Base-by-base conservation (phyloP, 1,140 invertebrate species). In the Phocides pigmalion region DNA sequence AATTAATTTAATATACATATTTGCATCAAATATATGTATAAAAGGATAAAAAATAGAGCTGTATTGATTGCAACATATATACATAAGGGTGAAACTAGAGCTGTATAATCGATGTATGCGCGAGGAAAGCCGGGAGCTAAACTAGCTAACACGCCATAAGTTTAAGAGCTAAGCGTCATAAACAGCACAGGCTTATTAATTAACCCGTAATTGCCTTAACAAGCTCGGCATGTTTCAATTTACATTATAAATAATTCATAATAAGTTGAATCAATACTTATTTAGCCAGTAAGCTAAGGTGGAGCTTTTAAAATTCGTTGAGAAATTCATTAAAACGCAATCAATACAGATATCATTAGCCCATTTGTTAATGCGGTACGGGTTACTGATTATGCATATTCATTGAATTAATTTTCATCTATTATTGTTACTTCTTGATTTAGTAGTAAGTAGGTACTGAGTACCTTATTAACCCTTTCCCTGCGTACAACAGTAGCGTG, bases 281-380 rank as follows among this genome's bases (percentile, higher is more conserved):
- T 16, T 20, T 22, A 42, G 37, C 51, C 11, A 51, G 3, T 49
- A 14, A 44, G 20, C 16, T 54, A 22, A 12, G 19, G 17, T 41
- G 14, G 53, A 58, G 53, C 22, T 22, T 14, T 58, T 58, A 44
- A 65, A 61, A 69, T 69, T 64, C 61, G 41, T 68, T 66, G 15
- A 44, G 25, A 53, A 41, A 62, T 59, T 62, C 63, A 72, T 74
- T 72, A 69, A 72, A 74, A 71, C 69, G 41, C 49, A 74, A 69
- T 68, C 56, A 64, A 59, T 62, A 69, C 28, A 49, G 68, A 66
- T 68, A 68, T 51, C 51, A 65, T 69, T 66, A 37, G 19, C 22
- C 53, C 49, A 68, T 71, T 64, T 49, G 64, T 64, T 64, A 56
- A 44, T 49, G 61, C 46, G 20, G 41, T 59, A 32, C 25, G 11